Evolutionary conservation across 2,113 vertebrate genomes (phyloP).

Genomic region (Labeo catla): DNA sequence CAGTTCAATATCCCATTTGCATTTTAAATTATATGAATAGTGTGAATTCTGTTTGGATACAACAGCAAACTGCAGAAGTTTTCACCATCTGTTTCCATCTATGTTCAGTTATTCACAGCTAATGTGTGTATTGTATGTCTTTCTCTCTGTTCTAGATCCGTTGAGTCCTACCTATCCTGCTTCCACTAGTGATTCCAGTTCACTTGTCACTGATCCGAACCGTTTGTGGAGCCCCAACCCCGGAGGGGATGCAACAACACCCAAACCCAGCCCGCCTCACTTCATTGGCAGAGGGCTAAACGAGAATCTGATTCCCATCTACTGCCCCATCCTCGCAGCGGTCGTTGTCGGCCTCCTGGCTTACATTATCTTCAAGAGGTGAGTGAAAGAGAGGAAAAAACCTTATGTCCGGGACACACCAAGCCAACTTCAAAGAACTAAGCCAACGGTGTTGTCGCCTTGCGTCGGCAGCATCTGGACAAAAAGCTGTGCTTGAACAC

Average conservation of each 20-base stretch:
- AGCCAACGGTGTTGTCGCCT: no score
- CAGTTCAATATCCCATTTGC: background rate
- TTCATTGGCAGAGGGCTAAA: slow-evolving; percentile 81
- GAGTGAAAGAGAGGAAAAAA: slow-evolving; percentile 50
- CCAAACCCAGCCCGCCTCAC: slow-evolving; percentile 83
- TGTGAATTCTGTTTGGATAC: background rate
- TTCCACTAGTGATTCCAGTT: slow-evolving; percentile 52
- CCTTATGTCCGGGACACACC: no score
- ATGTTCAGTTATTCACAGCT: background rate
- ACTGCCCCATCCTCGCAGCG: slow-evolving; percentile 95
- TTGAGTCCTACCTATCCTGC: slow-evolving; percentile 56
- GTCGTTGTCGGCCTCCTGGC: slow-evolving; percentile 93
- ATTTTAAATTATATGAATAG: background rate
- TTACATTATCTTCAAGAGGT: slow-evolving; percentile 95
- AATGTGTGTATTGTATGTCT: background rate
- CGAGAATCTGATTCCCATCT: slow-evolving; percentile 96
- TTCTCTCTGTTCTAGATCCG: slow-evolving; percentile 65
- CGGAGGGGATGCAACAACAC: slow-evolving; percentile 75
- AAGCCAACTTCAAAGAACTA: no score
- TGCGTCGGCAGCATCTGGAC: no score
- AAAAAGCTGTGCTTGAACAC: no score
- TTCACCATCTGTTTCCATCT: background rate
- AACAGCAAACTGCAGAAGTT: background rate
- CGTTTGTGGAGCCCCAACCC: slow-evolving; percentile 63
- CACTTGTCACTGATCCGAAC: slow-evolving; percentile 60